Evolutionary conservation across 2,888 invertebrate genomes (phyloP), one percentile per base, ranked within the genome.

Genomic region (Plusia festucae): DNA sequence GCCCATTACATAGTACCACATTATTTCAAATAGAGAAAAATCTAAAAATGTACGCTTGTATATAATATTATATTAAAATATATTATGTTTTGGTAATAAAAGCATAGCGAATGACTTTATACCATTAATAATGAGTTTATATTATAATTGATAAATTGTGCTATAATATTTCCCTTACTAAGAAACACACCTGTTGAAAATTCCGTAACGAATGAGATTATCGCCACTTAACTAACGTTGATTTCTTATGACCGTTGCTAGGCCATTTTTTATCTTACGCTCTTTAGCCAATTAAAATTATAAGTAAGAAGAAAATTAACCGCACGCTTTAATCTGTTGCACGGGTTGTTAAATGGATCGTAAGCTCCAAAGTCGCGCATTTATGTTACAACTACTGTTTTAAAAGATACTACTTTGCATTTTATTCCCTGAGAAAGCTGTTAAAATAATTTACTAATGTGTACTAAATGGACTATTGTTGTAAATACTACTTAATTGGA

Each of bases 181-280:
- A 59, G 30, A 57, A 66, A 55, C 34, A 63, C 44, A 56, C 40
- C 64, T 20, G 51, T 63, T 53, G 34, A 49, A 53, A 68, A 65
- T 57, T 67, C 73, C 78, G 53, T 59, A 58, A 13, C 52, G 16
- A 78, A 61, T 56, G 30, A 15, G 56, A 73, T 73, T 61, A 67
- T 73, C 55, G 44, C 52, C 58, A 73, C 27, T 55, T 60, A 55
- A 58, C 51, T 49, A 30, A 77, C 51, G 51, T 60, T 60, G 61
- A 71, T 63, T 70, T 71, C 51, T 60, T n/a, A 53, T 32, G 59
- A 49, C 44, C 27, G 68, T 78, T 78, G 32, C 68, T 73, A 73
- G 53, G 78, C 54, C 61, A 27, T 27, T 53, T 73, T 69, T 61
- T 54, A 58, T 40, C 44, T 22, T 20, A 60, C 16, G 34, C 18